These are phyloP conservation scores for Trinorchestia longiramus DNA, from an alignment of 1,140 invertebrate genomes.

Conservation along the genomic window DNA sequence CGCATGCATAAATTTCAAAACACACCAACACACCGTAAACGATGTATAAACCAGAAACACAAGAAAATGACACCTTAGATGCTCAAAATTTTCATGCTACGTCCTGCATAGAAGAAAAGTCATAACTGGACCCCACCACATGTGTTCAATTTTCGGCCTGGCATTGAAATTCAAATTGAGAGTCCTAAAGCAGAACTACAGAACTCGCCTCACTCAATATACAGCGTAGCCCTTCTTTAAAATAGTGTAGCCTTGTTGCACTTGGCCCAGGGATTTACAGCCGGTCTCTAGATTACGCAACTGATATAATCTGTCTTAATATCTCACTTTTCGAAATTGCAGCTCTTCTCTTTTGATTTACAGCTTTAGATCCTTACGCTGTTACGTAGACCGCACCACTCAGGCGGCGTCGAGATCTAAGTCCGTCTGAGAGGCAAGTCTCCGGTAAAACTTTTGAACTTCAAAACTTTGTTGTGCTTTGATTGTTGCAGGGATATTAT, in stretches of 20 bases:
- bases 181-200: neutral
- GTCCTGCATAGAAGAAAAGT: neutral
- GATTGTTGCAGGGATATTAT: too few species aligned
- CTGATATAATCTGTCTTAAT: constrained; percentile 44
- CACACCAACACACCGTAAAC: neutral
- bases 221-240: neutral
- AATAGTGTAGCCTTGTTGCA: neutral
- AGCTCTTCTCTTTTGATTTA: constrained; percentile 36
- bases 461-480: too few species aligned
- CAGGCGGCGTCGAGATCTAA: too few species aligned
- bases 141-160: neutral
- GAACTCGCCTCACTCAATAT: neutral
- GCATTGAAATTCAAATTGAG: neutral
- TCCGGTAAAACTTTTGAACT: too few species aligned
- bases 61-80: neutral
- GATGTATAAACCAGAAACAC: neutral
- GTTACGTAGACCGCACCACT: neutral
- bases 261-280: neutral
- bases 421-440: too few species aligned
- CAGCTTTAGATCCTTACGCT: neutral
- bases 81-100: neutral
- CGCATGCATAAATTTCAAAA: neutral
- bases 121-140: neutral
- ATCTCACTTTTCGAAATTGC: constrained; percentile 47
- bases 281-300: constrained; percentile 43